Base-by-base conservation (phyloP, 1,140 invertebrate genomes). In the honey bee (Apis mellifera) region DNA sequence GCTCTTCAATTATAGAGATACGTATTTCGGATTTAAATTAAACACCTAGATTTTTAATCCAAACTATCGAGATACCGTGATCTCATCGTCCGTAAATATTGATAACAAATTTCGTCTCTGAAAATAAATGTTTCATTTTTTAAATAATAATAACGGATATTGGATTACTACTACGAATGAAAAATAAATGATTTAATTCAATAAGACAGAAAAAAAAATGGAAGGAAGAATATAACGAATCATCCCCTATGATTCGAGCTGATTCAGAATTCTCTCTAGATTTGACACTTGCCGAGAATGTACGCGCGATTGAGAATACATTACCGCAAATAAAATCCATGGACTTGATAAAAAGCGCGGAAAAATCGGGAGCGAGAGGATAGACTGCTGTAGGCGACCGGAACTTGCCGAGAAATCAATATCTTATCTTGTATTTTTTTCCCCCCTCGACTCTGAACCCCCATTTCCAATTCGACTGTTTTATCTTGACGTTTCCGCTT, bases 401-500 rank as follows among this genome's bases (percentile, higher is more conserved):
- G 50, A 65, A 65, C 26, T n/a, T 19, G 23, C 48, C 23, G 60
- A 55, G 69, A 73, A 80, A 73, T 80, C 78, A 52, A 80, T 80
- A 80, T 65, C 78, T 80, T 73, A 80, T 80, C 70, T 64, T n/a
- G 32, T 64, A 55, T 65, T 73, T 48, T 50, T 73, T 42, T 42
- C 65, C 65, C 4, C 26, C 42, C 42, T 32, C 60, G 50, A 52
- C 23, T 54, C 13, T 65, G 12, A 21, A 17, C 3, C 12, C 13
- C 23, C 23, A 57, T 7, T 12, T 26, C 17, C 69, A n/a, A n/a
- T 32, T 52, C 54, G 23, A 32, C 21, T 26, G 9, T 54, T 80
- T 73, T 80, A 80, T 80, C 78, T 73, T 26, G 52, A 52, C 77
- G 68, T 74, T 73, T 73, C 62, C 42, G 70, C 75, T 50, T 48